Percentiles rank a stretch among this genome's conserved stretches.
phyloP scores from a whole-genome alignment of 1,140 invertebrate genomes.

The Thaumetopoea pityocampa region DNA sequence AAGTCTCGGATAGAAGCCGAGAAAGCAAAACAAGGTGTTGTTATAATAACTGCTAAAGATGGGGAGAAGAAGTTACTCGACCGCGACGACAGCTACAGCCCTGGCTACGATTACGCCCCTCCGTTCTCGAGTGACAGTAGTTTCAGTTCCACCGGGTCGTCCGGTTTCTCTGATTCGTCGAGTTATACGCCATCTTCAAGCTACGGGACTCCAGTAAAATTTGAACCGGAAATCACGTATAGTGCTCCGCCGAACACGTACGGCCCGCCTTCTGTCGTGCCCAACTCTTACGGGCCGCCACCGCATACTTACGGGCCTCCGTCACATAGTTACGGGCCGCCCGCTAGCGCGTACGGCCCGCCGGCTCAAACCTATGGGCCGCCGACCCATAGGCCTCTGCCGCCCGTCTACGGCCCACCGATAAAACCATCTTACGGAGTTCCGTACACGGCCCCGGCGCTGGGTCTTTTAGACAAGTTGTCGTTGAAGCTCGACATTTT shows the following conservation, averaged over 20 bases:
- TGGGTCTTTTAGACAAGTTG: constrained; percentile 76
- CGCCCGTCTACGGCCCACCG: constrained; percentile 71
- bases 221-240: constrained; percentile 56
- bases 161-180: constrained; percentile 27
- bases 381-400: constrained; percentile 48
- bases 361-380: constrained; percentile 56
- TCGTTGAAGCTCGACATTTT: constrained; percentile 82
- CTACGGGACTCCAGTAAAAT: constrained; percentile 52
- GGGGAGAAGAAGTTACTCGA: constrained; percentile 63
- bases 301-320: constrained; percentile 65
- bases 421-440: constrained; percentile 60
- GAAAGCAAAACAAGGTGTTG: constrained; percentile 62
- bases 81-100: constrained; percentile 56
- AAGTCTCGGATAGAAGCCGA: constrained; percentile 64
- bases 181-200: constrained; percentile 34
- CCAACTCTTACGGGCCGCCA: constrained; percentile 45
- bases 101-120: constrained; percentile 59
- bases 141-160: constrained; percentile 44
- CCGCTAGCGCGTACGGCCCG: constrained; percentile 60
- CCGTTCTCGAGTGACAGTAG: constrained; percentile 39
- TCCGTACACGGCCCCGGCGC: constrained; percentile 74
- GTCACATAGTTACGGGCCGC: constrained; percentile 61
- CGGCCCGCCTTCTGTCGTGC: constrained; percentile 40
- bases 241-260: constrained; percentile 54
- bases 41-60: constrained; percentile 67